A percentile compares a stretch with the other conserved stretches of the same genome.
Conservation (phyloP, 2,888 invertebrate genomes). For the Eristalis arbustorum region DNA sequence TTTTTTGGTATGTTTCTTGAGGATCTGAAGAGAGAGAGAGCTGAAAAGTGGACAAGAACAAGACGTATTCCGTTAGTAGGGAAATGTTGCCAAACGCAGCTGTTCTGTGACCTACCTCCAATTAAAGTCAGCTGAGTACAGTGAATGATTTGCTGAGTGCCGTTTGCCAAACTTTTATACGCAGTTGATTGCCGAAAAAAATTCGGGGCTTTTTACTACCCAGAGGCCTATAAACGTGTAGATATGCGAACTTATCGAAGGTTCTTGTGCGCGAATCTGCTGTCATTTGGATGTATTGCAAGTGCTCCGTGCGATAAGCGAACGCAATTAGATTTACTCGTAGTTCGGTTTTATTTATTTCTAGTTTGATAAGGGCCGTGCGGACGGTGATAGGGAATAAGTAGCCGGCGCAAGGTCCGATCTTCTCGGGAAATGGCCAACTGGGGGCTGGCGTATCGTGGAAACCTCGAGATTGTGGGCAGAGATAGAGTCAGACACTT, state of each 20-base stretch:
- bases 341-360: background rate
- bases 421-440: background rate
- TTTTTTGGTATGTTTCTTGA: slow-evolving; percentile 9
- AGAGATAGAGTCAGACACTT: background rate
- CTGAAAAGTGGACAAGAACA: background rate
- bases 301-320: background rate
- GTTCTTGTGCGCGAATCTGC: background rate
- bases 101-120: slow-evolving; percentile 3
- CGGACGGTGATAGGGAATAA: background rate
- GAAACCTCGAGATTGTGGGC: background rate
- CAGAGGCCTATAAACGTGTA: background rate
- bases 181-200: background rate
- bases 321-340: background rate
- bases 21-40: background rate
- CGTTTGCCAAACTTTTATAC: slow-evolving; percentile 39
- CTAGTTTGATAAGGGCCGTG: background rate
- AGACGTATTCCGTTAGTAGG: background rate
- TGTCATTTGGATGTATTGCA: background rate
- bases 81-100: background rate
- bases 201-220: background rate
- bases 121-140: slow-evolving; percentile 11
- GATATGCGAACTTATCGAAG: slow-evolving; percentile 3
- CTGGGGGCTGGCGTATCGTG: background rate
- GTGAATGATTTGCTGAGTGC: background rate
- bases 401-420: slow-evolving; percentile 30